These are phyloP conservation scores for Psittacula echo DNA, from an alignment of 2,797 vertebrate species.

Conservation along the genomic window DNA sequence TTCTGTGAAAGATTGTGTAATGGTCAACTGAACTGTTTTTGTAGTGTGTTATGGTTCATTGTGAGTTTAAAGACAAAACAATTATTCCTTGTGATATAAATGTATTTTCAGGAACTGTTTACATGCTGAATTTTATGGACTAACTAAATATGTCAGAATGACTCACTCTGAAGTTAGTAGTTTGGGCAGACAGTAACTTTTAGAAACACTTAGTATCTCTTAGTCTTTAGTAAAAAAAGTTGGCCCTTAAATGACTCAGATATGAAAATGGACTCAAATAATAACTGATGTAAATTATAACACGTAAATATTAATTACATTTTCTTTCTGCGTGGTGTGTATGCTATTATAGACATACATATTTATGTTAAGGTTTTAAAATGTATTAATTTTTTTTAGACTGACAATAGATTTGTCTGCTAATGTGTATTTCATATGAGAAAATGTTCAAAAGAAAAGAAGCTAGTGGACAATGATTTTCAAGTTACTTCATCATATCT, in stretches of 20 bases:
- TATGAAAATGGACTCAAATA: background rate
- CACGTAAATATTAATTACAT: constrained; percentile 21
- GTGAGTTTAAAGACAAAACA: background rate
- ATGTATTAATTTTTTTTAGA: background rate
- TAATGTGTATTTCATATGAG: background rate
- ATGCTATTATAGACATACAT: background rate
- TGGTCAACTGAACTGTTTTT: background rate
- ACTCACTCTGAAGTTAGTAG: background rate
- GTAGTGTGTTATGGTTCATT: background rate
- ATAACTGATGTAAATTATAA: background rate
- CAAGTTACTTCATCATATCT: background rate
- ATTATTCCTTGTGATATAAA: background rate
- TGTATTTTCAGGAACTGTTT: background rate
- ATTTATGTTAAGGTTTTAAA: background rate
- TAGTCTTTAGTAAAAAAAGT: background rate
- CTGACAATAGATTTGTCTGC: background rate
- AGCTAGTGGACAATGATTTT: background rate
- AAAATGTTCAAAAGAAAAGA: background rate
- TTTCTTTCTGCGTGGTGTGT: background rate
- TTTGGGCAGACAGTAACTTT: background rate
- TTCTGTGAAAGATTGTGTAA: background rate
- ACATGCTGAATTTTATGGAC: background rate
- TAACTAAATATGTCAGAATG: constrained; percentile 17
- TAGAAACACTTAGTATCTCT: background rate
- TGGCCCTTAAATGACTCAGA: background rate